Evolutionary conservation across 2,797 vertebrate species (phyloP).

Genomic region (Muraenolepis orangiensis): DNA sequence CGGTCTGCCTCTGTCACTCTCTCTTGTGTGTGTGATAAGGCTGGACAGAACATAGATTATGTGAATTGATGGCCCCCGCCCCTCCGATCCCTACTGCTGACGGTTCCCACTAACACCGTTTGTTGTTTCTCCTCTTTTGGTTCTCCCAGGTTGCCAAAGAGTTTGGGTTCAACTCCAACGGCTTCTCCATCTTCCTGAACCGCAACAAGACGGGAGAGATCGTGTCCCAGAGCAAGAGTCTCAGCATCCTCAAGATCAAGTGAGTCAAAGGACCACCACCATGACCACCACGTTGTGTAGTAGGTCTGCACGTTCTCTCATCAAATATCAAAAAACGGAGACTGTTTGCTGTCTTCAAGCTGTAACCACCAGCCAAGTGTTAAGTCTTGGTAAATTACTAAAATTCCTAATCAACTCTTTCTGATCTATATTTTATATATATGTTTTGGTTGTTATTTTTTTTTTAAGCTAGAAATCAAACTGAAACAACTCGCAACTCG

Average conservation of each 20-base stretch:
- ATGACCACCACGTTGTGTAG: background rate
- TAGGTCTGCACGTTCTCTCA: background rate
- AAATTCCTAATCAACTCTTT: background rate
- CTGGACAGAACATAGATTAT: background rate
- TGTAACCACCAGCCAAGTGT: background rate
- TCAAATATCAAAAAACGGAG: background rate
- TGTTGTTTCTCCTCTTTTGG: background rate
- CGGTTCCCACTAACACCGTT: too few relatives aligned
- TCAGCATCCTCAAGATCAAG: slow-evolving; percentile 95
- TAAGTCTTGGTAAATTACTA: background rate
- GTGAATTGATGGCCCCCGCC: too few relatives aligned
- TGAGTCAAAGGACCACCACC: slow-evolving; percentile 62
- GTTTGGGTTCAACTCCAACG: slow-evolving; percentile 94
- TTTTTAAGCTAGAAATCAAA: background rate
- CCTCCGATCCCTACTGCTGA: too few relatives aligned
- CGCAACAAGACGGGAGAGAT: slow-evolving; percentile 95
- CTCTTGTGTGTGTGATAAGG: too few relatives aligned
- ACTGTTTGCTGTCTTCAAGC: background rate
- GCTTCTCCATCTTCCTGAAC: slow-evolving; percentile 93
- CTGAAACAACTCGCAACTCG: background rate
- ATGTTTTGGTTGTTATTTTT: background rate
- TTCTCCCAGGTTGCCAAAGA: slow-evolving; percentile 88
- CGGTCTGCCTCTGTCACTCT: too few relatives aligned
- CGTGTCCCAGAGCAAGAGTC: slow-evolving; percentile 86
- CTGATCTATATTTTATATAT: background rate